Evolutionary conservation across 2,797 vertebrate species (phyloP).

Genomic region (Enteromius viviparus): DNA sequence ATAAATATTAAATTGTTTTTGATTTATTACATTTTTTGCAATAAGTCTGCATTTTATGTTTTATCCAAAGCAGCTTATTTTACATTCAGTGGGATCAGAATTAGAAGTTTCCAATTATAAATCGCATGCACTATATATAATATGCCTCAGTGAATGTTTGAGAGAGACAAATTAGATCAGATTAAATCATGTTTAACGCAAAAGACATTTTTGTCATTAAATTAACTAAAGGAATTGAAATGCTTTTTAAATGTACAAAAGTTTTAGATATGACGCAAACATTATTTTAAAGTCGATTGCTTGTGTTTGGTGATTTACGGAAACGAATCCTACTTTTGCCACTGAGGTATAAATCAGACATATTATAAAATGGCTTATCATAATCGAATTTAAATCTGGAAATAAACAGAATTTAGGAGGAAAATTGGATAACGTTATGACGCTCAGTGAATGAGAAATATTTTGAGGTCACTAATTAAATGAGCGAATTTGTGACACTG

Average conservation of each 20-base stretch:
- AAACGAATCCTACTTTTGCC: not conserved
- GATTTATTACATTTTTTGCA: not conserved
- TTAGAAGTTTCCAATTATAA: too few relatives aligned
- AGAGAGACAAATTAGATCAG: not conserved
- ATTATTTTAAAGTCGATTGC: not conserved
- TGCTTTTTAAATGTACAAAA: not conserved
- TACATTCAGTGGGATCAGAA: not conserved
- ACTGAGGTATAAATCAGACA: not conserved
- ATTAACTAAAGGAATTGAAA: not conserved
- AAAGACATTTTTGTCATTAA: not conserved
- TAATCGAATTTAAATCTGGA: constrained; percentile 13
- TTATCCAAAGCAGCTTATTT: not conserved
- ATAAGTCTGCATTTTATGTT: not conserved
- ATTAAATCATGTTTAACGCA: not conserved
- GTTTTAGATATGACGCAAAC: not conserved
- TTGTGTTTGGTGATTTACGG: not conserved
- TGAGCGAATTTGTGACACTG: not conserved
- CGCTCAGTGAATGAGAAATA: constrained; percentile 12
- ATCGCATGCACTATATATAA: not conserved
- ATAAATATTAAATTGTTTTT: not conserved
- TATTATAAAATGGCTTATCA: constrained; percentile 4
- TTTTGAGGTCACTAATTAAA: constrained; percentile 9
- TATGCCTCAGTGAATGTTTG: not conserved
- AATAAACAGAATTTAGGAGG: constrained; percentile 17
- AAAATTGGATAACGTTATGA: constrained; percentile 19